Evolutionary conservation across 1,140 invertebrate species (phyloP), one percentile per base, ranked within the genome.

Genomic region (Intoshia linei): DNA sequence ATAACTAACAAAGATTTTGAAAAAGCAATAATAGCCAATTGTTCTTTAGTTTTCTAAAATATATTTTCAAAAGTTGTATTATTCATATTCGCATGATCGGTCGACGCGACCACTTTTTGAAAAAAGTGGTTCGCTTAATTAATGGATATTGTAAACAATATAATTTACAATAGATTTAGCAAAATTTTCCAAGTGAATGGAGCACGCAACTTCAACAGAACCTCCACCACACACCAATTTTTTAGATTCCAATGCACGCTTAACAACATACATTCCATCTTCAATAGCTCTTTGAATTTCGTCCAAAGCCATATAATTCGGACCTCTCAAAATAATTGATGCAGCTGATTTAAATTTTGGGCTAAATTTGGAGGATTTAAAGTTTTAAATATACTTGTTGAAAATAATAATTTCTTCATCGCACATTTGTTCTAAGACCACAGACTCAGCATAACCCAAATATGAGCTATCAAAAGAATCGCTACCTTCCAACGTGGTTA

Each of bases 211-310:
- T 62, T 98, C 90, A 4, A 95, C 87, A 42, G 78, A 75, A 34
- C 90, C 90, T 43, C 87, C 90, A 25, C 90, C 90, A 32, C 79
- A 75, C 31, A 92, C 84, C 2, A 95, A 70, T 34, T 67, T 69
- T 54, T 90, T 87, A 20, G 75, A 78, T 64, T 99, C 90, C 35
- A 92, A 63, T 30, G 95, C 84, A 44, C 90, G 65, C 47, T 84
- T 81, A 4, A 95, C 78, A 5, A 84, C 84, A 50, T 81, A 92
- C 4, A 98, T 62, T 11, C 87, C 72, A 62, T 98, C 90, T 55
- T 98, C 84, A 18, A 95, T 62, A 0, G 83, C 92, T 20, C 90
- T 68, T 62, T 99, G 90, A 83, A 98, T 95, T 65, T 98, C 90
- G 58, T 98, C 90, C 47, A 81, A 78, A 62, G 92, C 93, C 50